Base-by-base conservation (phyloP, 2,888 invertebrate species). In the Nephrotoma appendiculata region DNA sequence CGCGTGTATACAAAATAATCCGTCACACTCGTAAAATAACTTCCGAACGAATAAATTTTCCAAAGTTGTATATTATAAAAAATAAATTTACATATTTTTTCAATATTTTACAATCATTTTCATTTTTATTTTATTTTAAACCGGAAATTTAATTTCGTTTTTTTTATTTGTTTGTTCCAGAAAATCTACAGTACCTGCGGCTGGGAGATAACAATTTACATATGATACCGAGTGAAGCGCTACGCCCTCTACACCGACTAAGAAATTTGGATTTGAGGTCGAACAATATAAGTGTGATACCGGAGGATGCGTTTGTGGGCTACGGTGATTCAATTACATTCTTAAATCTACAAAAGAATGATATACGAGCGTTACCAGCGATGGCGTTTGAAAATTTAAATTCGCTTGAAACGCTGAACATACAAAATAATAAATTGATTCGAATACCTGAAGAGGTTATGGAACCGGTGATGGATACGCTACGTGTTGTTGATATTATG, bases 261-360 rank as follows among this genome's bases (percentile, higher is more conserved):
- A 94, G 97, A 9, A 97, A 98, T 90, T 93, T 98, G 89, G 97
- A 98, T 91, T 93, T 98, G 86, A 94, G 97, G 89, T 95, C 96
- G 71, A 98, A 98, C 91, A 97, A 97, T 91, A 97, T 98, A 89
- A 95, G 95, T 19, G 93, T 94, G 87, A 94, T 98, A 86, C 93
- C 94, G 43, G 97, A 97, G 89, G 97, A 98, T 89, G 96, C 97
- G 2, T 98, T 98, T 91, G 94, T 95, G 6, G 96, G 96, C 86
- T 98, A 96, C 89, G 98, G 98, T 41, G 96, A 97, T 91, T 96
- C 97, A 43, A 96, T 98, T 88, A 97, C 98, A n/a, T 98, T 97
- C 92, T 94, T 98, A 43, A 97, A 97, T 91, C 92, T 98, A 88
- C 97, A 98, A 90, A 97, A 97, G 91, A 98, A 98, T 91, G 95